Percentiles rank a stretch among this genome's conserved stretches.
phyloP scores from a whole-genome alignment of 2,888 invertebrate genomes.

The Agapostemon virescens region DNA sequence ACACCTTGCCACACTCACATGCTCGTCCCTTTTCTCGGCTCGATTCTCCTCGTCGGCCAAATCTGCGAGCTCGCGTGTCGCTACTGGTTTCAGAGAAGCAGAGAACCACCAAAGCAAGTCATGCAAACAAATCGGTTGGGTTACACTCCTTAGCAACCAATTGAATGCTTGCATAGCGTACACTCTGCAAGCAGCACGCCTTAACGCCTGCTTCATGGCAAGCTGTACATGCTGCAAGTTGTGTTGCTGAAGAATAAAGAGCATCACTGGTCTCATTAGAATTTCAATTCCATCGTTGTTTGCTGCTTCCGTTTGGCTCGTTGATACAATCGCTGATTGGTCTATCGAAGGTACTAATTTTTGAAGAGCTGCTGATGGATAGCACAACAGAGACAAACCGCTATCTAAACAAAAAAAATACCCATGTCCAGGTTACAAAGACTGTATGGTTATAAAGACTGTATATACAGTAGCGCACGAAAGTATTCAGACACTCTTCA shows the following conservation, averaged over 20 bases:
- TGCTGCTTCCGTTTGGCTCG: constrained; percentile 79
- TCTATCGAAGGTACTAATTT: constrained; percentile 88
- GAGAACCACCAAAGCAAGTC: constrained; percentile 99
- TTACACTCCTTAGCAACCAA: constrained; percentile 95
- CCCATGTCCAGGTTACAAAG: background rate
- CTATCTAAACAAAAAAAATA: constrained; percentile 82
- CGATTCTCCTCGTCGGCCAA: constrained; percentile 82
- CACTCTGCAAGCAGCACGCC: constrained; percentile 90
- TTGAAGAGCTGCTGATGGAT: constrained; percentile 93
- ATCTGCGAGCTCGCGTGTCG: constrained; percentile 76
- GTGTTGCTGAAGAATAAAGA: constrained; percentile 92
- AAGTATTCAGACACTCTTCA: too few species aligned
- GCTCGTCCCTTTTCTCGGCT: constrained; percentile 79
- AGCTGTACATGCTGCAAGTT: constrained; percentile 91
- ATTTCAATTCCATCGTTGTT: constrained; percentile 83
- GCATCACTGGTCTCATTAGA: constrained; percentile 91
- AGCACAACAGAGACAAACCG: constrained; percentile 91
- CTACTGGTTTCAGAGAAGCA: constrained; percentile 87
- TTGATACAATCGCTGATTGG: constrained; percentile 81
- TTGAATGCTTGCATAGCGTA: constrained; percentile 96
- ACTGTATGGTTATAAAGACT: too few species aligned
- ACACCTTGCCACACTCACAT: constrained; percentile 68
- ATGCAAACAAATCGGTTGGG: constrained; percentile 94
- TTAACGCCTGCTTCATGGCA: constrained; percentile 93
- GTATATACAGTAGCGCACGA: too few species aligned